Conservation (phyloP, 2,113 vertebrate species). For the Gobiocypris rarus region DNA sequence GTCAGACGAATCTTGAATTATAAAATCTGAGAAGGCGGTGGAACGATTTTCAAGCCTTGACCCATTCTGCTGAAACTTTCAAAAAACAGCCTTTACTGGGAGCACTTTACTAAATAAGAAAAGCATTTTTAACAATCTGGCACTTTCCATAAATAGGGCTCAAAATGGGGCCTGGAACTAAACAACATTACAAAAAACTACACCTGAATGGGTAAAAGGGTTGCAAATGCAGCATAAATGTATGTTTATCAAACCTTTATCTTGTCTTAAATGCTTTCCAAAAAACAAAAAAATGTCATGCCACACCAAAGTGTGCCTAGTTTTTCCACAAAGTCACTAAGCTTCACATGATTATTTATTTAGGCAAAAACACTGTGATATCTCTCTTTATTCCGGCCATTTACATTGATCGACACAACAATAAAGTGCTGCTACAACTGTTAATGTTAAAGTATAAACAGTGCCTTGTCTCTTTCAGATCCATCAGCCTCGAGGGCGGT, state of each 20-base stretch:
- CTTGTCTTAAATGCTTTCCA: neutral
- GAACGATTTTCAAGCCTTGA: neutral
- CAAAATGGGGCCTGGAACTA: neutral
- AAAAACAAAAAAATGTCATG: neutral
- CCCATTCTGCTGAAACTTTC: neutral
- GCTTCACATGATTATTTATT: neutral
- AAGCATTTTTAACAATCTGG: neutral
- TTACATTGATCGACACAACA: neutral
- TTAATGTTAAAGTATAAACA: conserved; percentile 25
- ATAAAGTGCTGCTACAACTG: neutral
- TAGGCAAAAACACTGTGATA: neutral
- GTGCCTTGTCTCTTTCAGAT: conserved; percentile 19
- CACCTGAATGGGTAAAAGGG: neutral
- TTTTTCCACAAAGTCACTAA: neutral
- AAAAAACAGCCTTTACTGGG: neutral
- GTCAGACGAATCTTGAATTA: conserved; percentile 36
- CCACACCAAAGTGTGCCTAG: too few relatives aligned
- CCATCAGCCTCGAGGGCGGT: neutral
- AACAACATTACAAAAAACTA: neutral
- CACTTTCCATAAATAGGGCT: neutral
- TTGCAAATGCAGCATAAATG: neutral
- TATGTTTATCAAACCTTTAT: neutral
- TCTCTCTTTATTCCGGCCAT: neutral
- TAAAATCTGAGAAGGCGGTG: conserved; percentile 22
- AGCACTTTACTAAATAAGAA: neutral